Evolutionary conservation across 2,888 invertebrate species (phyloP), one percentile per base, ranked within the genome.

Genomic region (Acanthosepion lycidas): DNA sequence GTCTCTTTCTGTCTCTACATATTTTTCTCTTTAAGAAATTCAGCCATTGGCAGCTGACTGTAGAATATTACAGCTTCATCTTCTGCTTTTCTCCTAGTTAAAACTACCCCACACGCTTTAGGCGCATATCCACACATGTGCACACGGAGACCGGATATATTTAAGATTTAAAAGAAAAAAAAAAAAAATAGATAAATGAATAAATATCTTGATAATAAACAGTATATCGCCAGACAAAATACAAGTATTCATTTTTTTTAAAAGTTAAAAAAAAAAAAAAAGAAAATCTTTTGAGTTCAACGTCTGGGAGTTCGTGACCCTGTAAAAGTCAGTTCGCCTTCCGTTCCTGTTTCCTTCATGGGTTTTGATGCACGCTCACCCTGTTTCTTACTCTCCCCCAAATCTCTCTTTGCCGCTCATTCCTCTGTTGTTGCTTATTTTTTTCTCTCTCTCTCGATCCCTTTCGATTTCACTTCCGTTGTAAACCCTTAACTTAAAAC

Each of bases 101-200:
- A 78, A n/a, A n/a, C n/a, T n/a, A 78, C n/a, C n/a, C n/a, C n/a
- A 78, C 78, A 33, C 78, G n/a, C 78, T 78, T 78, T 78, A 78
- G 78, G 78, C 78, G 78, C n/a, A 78, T 33, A 33, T 78, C 12
- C n/a, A 9, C 78, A 78, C 78, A 78, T 78, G n/a, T 78, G 78
- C 78, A 78, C 33, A 78, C 3, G 1, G 15, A 33, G 15, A 33
- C n/a, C 78, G 78, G 78, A 78, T 78, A 78, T 78, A 78, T 78
- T 78, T 78, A 78, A 78, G 78, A 78, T 78, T 15, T 28, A 78
- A 78, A 12, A 28, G 2, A 78, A 78, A 78, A 78, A 78, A 9
- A 78, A 78, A n/a, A 78, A 9, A 78, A 78, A n/a, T 15, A n/a
- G n/a, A 78, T 78, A 33, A 78, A 78, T 78, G 78, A 78, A 78